Percentiles rank a stretch among this genome's conserved stretches.
Evolutionary conservation across 2,797 vertebrate species (phyloP).

Genomic region (Nothura maculosa): DNA sequence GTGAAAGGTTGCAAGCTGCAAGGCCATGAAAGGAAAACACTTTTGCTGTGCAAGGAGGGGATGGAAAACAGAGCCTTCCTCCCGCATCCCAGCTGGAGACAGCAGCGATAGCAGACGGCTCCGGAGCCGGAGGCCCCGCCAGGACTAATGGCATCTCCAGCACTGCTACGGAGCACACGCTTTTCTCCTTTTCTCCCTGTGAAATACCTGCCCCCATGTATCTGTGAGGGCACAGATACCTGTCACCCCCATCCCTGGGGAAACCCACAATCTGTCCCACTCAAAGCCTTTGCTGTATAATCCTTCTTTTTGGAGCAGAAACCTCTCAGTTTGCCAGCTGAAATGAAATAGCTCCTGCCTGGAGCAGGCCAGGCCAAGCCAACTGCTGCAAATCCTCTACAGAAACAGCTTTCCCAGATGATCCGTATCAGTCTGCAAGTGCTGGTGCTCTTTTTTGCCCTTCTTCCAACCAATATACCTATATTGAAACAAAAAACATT

Average conservation of each 20-base stretch:
- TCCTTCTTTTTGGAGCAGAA: not conserved
- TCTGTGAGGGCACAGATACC: not conserved
- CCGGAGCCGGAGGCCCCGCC: too few relatives aligned
- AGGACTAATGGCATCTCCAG: too few relatives aligned
- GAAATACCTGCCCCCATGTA: too few relatives aligned
- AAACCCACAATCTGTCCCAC: not conserved
- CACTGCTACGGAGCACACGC: too few relatives aligned
- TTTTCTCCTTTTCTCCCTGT: too few relatives aligned
- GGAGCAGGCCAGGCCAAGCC: not conserved
- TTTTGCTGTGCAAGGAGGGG: too few relatives aligned
- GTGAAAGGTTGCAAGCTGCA: not conserved
- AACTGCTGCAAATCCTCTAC: not conserved
- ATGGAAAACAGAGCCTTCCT: too few relatives aligned
- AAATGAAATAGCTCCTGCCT: not conserved
- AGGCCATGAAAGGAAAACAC: not conserved
- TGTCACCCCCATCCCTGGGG: not conserved
- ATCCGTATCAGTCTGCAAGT: not conserved
- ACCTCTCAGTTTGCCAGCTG: not conserved
- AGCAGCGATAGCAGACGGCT: too few relatives aligned
- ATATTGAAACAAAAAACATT: constrained; percentile 30
- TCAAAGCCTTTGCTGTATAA: not conserved
- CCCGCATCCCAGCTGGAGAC: too few relatives aligned
- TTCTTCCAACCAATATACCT: not conserved
- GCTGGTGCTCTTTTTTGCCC: not conserved
- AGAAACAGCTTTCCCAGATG: not conserved